phyloP scores from a whole-genome alignment of 2,888 invertebrate species.

The Acleris cristana region DNA sequence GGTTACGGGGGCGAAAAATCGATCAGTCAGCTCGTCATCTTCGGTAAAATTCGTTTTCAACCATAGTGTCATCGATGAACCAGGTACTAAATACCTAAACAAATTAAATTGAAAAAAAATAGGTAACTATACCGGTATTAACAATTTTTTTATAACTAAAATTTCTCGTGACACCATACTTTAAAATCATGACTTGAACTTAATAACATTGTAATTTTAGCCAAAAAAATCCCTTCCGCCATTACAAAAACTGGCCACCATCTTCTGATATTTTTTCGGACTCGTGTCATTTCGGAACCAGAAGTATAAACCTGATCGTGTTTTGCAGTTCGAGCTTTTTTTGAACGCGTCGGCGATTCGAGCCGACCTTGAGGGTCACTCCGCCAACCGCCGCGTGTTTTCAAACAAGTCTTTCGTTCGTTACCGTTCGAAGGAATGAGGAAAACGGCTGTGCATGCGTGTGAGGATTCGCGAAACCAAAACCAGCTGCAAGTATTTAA shows the following conservation, averaged over 20 bases:
- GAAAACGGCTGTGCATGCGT: conserved; percentile 21
- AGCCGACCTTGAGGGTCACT: conserved; percentile 35
- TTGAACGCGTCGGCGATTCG: conserved; percentile 11
- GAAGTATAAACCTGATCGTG: conserved; percentile 30
- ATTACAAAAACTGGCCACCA: conserved; percentile 14
- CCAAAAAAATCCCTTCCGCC: neutral
- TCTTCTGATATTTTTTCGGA: conserved; percentile 22
- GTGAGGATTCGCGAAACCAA: conserved; percentile 17
- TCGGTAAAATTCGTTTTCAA: no score
- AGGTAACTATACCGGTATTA: no score
- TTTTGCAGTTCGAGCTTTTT: conserved; percentile 18
- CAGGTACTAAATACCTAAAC: no score
- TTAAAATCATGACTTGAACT: no score
- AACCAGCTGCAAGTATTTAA: conserved; percentile 17
- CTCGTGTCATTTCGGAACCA: conserved; percentile 27
- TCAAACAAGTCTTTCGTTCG: conserved; percentile 8
- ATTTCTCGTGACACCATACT: no score
- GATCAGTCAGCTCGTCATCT: no score
- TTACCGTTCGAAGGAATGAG: conserved; percentile 36
- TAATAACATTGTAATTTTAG: neutral
- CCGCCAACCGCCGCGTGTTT: conserved; percentile 13
- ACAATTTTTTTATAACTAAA: no score
- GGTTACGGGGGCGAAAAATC: no score
- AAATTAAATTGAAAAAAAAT: no score
- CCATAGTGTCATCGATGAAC: no score